A percentile compares a stretch with the other conserved stretches of the same genome.
These are phyloP conservation scores for Caenorhabditis tropicalis DNA, from an alignment of 1,140 invertebrate species.

Conservation along the genomic window DNA sequence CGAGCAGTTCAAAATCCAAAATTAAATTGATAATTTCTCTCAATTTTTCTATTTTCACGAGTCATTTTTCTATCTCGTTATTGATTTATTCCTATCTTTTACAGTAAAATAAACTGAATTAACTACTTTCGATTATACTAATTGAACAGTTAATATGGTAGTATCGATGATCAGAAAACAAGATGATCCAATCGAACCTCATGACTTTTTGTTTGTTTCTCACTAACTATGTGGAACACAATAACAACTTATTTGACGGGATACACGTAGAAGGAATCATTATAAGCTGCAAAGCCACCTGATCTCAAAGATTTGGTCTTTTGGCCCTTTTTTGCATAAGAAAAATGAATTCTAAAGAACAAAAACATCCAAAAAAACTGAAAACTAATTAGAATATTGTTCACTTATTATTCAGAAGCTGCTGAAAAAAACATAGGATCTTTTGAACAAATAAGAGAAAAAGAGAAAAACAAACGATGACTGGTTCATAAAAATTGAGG, in stretches of 20 bases:
- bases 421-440: background rate
- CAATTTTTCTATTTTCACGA: background rate
- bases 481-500: background rate
- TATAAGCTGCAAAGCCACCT: too few species aligned
- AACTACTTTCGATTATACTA: too few species aligned
- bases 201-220: background rate
- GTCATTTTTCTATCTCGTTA: slow-evolving; percentile 14
- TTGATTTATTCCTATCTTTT: background rate
- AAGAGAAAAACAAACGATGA: slow-evolving; percentile 18
- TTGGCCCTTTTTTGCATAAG: background rate
- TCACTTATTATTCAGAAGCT: background rate
- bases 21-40: background rate
- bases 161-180: too few species aligned
- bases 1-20: slow-evolving; percentile 21
- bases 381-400: slow-evolving; percentile 1
- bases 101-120: background rate
- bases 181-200: background rate
- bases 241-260: background rate
- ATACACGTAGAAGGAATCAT: too few species aligned
- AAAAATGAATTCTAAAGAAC: background rate
- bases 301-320: too few species aligned
- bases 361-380: background rate
- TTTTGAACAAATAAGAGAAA: background rate
- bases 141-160: too few species aligned
- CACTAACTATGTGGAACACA: background rate